Conservation (phyloP, 2,113 vertebrate species). For the Anhinga rufa region DNA sequence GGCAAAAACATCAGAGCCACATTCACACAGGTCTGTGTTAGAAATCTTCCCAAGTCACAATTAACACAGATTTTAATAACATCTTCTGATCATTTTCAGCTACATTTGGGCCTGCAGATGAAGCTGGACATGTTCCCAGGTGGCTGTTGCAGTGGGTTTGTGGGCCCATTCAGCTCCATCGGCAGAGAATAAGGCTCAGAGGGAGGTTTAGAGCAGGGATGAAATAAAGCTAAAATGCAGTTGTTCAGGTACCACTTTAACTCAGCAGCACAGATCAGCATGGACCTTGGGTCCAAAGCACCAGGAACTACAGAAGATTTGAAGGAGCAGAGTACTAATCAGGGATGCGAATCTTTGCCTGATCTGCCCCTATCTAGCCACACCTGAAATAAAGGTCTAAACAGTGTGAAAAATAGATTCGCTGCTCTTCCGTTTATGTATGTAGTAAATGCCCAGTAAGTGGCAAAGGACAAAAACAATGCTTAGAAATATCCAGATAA, state of each 20-base stretch:
- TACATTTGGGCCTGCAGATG: slow-evolving; percentile 1
- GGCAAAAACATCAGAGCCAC: background rate
- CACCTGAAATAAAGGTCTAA: background rate
- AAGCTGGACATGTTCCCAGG: slow-evolving; percentile 15
- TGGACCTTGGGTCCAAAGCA: background rate
- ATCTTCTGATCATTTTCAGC: slow-evolving; percentile 28
- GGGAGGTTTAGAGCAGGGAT: background rate
- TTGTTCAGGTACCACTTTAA: background rate
- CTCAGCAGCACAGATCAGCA: background rate
- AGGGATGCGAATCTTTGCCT: background rate
- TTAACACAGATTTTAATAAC: slow-evolving; percentile 40
- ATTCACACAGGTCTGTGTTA: background rate
- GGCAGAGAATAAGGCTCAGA: background rate
- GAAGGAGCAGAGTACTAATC: background rate
- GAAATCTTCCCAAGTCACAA: slow-evolving; percentile 35
- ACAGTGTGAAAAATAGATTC: background rate
- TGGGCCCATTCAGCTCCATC: background rate
- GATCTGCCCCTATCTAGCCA: background rate
- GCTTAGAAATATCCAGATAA: slow-evolving; percentile 13
- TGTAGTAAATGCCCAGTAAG: slow-evolving; percentile 46
- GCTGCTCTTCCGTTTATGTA: slow-evolving; percentile 50
- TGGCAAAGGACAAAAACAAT: slow-evolving; percentile 12
- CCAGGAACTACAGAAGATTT: background rate
- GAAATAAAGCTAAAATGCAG: background rate
- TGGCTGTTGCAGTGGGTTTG: background rate